Evolutionary conservation across 2,797 vertebrate genomes (phyloP), one percentile per base, ranked within the genome.

Genomic region (Mormyrus proboscirostris): DNA sequence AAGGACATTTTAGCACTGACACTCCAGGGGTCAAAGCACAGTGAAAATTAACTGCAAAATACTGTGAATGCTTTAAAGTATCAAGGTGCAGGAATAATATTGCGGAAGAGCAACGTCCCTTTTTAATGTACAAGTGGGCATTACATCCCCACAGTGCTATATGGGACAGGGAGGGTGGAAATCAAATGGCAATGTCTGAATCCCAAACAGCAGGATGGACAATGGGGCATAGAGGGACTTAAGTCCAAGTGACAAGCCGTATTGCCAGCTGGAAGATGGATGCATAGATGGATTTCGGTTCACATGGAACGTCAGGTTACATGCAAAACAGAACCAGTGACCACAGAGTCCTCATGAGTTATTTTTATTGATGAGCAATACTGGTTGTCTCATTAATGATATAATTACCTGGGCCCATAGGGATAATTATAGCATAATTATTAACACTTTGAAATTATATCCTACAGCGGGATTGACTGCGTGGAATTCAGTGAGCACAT

Each of bases 41-140:
- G 38, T 83, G 16, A 82, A 82, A n/a, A 47, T 44, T 44, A 89
- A 44, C 50, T 22, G 91, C 87, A 91, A 82, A 88, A 90, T 88
- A 53, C 57, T 91, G 6, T 76, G 53, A 57, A 84, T 12, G 90
- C 88, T 94, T 95, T 95, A 94, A 95, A 95, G 25, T 16, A 86
- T 57, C 93, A 91, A 47, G 8, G 41, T 22, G 44, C 19, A 79
- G 47, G 82, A 44, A 25, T 22, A 14, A 50, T 84, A 50, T 22
- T 84, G 19, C 41, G 22, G n/a, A 41, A 79, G n/a, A n/a, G 82
- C 44, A 47, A 19, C 12, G 16, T 82, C 41, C 5, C 38, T 41
- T 47, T 44, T 82, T 14, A 82, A 82, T 82, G 41, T 82, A 47
- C 38, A 19, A 44, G 33, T 41, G 73, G 41, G 16, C 7, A 47